phyloP scores from a whole-genome alignment of 2,888 invertebrate genomes.

The Aporophyla nigra region DNA sequence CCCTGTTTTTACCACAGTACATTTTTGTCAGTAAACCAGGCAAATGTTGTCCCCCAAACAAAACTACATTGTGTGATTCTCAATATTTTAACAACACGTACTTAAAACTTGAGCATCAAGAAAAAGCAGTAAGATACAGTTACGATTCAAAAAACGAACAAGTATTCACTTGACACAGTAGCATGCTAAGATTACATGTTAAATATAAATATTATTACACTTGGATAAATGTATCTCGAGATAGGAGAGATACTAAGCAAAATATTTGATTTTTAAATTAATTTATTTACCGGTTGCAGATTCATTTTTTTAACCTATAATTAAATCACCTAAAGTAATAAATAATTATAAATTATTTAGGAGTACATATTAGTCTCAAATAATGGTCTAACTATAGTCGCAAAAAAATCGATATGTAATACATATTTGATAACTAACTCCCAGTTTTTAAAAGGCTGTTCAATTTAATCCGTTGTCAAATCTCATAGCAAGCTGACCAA shows the following conservation, averaged over 20 bases:
- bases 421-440: not conserved
- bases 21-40: not conserved
- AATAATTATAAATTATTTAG: conserved; percentile 23
- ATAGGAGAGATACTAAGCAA: conserved; percentile 71
- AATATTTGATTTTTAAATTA: conserved; percentile 56
- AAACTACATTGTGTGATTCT: conserved; percentile 47
- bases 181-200: conserved; percentile 69
- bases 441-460: conserved; percentile 15
- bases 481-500: not conserved
- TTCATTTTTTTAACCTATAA: conserved; percentile 36
- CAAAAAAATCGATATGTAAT: conserved; percentile 17
- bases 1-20: not conserved
- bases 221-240: conserved; percentile 70
- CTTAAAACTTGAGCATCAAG: conserved; percentile 58
- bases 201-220: conserved; percentile 69
- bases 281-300: conserved; percentile 70
- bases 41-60: conserved; percentile 49
- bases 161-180: conserved; percentile 82
- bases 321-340: conserved; percentile 22
- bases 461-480: not conserved
- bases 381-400: conserved; percentile 7
- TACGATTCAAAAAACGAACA: conserved; percentile 42
- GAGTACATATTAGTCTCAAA: conserved; percentile 21
- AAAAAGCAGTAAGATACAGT: conserved; percentile 36
- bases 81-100: conserved; percentile 44